These are phyloP conservation scores for Brenthis hecate DNA, from an alignment of 2,888 invertebrate species.

Conservation along the genomic window DNA sequence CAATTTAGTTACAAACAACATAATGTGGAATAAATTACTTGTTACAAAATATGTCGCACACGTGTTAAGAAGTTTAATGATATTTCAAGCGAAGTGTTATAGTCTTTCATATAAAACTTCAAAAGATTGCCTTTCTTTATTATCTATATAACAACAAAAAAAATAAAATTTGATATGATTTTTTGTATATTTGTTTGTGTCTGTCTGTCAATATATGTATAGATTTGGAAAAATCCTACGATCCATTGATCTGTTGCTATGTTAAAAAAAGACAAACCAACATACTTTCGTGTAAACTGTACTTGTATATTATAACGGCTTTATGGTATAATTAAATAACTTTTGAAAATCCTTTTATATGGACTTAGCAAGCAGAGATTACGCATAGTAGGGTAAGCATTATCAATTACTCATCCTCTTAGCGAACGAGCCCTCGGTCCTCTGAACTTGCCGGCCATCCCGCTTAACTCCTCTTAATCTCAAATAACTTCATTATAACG, in stretches of 20 bases:
- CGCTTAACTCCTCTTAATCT: conserved; percentile 61
- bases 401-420: conserved; percentile 70
- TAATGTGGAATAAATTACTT: conserved; percentile 35
- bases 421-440: conserved; percentile 48
- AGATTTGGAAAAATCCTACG: no score
- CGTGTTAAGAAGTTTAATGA: neutral
- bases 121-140: no score
- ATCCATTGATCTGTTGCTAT: no score
- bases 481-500: conserved; percentile 69
- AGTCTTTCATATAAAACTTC: no score
- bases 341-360: conserved; percentile 23
- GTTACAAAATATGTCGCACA: conserved; percentile 9
- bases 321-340: neutral
- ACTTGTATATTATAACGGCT: no score
- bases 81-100: no score
- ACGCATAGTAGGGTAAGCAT: conserved; percentile 64
- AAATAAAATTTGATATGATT: no score
- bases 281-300: no score
- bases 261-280: no score
- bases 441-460: conserved; percentile 47
- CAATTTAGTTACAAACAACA: conserved; percentile 45
- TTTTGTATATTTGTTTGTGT: no score
- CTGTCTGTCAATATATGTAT: no score
- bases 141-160: no score
- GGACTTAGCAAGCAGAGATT: conserved; percentile 54